Evolutionary conservation across 2,888 invertebrate species (phyloP).

Genomic region (Calliphora vomitoria): DNA sequence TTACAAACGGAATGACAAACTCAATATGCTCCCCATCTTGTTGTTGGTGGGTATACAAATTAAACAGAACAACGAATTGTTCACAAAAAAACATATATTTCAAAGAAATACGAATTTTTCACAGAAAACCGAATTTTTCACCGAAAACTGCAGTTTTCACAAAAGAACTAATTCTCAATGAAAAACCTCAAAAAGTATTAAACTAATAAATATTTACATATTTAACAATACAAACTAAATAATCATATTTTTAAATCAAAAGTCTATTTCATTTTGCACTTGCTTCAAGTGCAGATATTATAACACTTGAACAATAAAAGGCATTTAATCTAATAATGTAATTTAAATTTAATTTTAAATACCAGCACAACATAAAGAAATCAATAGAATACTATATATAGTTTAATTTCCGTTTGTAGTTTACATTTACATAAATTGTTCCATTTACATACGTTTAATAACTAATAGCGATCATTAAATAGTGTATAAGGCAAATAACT

Average conservation of each 20-base stretch:
- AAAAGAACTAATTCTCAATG: no score
- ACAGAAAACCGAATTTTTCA: no score
- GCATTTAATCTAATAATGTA: conserved; percentile 41
- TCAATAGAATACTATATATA: conserved; percentile 45
- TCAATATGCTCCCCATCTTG: no score
- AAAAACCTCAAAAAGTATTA: no score
- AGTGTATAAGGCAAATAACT: neutral
- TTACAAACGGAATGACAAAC: no score
- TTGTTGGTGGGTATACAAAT: no score
- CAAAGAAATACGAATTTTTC: no score
- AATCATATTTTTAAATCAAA: conserved; percentile 1
- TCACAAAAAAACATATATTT: no score
- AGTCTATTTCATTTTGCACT: conserved; percentile 22
- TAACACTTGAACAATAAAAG: conserved; percentile 19
- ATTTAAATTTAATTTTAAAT: conserved; percentile 16
- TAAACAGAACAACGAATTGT: no score
- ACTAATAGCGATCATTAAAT: neutral
- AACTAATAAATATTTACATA: neutral
- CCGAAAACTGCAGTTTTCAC: no score
- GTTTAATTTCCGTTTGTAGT: conserved; percentile 21
- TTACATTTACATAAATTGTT: conserved; percentile 8
- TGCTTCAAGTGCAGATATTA: conserved; percentile 34
- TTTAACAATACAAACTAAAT: conserved; percentile 13
- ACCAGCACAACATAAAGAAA: conserved; percentile 20
- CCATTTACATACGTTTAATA: conserved; percentile 14